These are phyloP conservation scores for Luehdorfia chinensis DNA, from an alignment of 1,140 invertebrate genomes.

Conservation along the genomic window DNA sequence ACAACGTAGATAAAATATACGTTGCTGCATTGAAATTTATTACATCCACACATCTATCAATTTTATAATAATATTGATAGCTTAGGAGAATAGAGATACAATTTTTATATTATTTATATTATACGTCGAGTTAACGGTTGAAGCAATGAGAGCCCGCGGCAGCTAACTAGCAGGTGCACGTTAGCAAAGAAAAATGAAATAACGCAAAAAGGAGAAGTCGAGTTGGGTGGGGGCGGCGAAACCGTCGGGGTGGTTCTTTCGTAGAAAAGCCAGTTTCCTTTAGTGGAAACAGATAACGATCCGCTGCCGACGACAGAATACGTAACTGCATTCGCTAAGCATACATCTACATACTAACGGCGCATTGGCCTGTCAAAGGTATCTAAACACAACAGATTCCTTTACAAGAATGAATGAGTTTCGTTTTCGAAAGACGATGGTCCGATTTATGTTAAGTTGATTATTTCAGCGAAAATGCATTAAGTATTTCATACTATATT, in stretches of 20 bases:
- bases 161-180: conserved; percentile 71
- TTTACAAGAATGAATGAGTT: conserved; percentile 35
- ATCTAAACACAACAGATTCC: conserved; percentile 58
- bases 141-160: conserved; percentile 55
- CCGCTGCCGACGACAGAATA: conserved; percentile 73
- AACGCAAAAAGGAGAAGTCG: conserved; percentile 68
- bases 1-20: conserved; percentile 5
- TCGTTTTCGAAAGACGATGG: too few relatives aligned
- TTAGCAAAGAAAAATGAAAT: conserved; percentile 74
- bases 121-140: conserved; percentile 45
- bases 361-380: conserved; percentile 55
- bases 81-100: conserved; percentile 7
- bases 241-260: conserved; percentile 65
- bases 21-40: conserved; percentile 8
- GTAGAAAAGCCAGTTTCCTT: conserved; percentile 74
- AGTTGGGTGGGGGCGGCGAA: conserved; percentile 35
- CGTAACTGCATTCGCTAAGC: conserved; percentile 69
- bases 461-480: too few relatives aligned
- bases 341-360: conserved; percentile 65
- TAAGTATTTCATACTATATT: too few relatives aligned
- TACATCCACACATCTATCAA: conserved; percentile 2
- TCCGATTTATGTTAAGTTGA: too few relatives aligned
- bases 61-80: conserved; percentile 1
- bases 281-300: conserved; percentile 77
- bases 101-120: conserved; percentile 25